Evolutionary conservation across 2,888 invertebrate species (phyloP).

Genomic region (Epiblema foenella): DNA sequence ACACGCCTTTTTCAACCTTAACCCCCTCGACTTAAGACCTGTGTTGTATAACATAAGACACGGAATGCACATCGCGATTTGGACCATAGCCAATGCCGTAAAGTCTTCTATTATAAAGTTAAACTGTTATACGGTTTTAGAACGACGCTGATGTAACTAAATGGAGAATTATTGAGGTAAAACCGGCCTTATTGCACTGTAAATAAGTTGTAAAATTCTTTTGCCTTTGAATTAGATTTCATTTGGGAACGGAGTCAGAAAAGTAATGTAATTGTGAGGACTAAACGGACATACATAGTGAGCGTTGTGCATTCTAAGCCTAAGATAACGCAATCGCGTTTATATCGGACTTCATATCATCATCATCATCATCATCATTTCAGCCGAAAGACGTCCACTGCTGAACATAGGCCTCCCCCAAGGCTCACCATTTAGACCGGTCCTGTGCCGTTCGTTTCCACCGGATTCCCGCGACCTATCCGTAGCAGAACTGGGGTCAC

Average conservation of each 20-base stretch:
- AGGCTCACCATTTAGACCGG: too few relatives aligned
- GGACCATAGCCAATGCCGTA: slow-evolving; percentile 9
- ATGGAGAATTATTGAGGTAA: background rate
- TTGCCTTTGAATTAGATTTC: background rate
- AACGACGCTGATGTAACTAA: background rate
- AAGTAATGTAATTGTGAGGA: background rate
- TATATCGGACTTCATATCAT: too few relatives aligned
- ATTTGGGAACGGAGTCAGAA: background rate
- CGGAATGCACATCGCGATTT: slow-evolving; percentile 7
- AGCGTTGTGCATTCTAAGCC: too few relatives aligned
- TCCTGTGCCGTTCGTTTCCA: too few relatives aligned
- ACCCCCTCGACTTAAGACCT: background rate
- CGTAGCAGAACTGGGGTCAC: too few relatives aligned
- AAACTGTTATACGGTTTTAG: slow-evolving; percentile 1
- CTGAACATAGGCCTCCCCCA: too few relatives aligned
- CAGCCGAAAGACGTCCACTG: too few relatives aligned
- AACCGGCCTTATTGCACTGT: background rate
- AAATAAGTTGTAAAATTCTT: background rate
- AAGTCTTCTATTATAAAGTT: slow-evolving; percentile 17
- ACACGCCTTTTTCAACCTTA: background rate
- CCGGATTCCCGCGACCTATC: too few relatives aligned
- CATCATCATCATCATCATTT: too few relatives aligned
- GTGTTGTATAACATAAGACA: background rate
- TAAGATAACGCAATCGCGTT: too few relatives aligned
- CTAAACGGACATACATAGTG: background rate